Base-by-base conservation (phyloP, 2,888 invertebrate genomes). In the Platycnemis pennipes region DNA sequence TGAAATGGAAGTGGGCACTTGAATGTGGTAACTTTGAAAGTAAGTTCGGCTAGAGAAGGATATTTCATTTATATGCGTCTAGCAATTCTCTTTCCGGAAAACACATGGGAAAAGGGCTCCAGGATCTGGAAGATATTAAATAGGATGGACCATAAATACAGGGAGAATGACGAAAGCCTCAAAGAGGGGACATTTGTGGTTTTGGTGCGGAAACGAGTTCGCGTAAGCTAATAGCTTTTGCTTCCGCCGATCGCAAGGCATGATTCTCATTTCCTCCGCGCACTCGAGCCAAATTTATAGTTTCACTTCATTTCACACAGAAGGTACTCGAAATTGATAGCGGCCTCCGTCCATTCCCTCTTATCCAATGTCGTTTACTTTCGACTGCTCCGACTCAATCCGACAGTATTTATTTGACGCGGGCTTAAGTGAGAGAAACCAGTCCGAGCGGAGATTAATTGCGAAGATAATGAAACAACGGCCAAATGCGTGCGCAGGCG, bases 361-460 rank as follows among this genome's bases (percentile, higher is more conserved):
- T 77, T n/a, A 77, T 77, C 77, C 31, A n/a, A 37, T 11, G 37
- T 13, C 8, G 77, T 37, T 77, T 37, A 77, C 77, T 77, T 77
- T 77, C 77, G 77, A 77, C 37, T 77, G 22, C 77, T 77, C 77
- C 77, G 77, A 77, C 77, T 77, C 37, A 37, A 37, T 37, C 77
- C 77, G 16, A 16, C 31, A 16, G 37, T 77, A 77, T 77, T 77
- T 77, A 77, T 77, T 77, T 16, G 77, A 77, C 37, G 16, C 77
- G 7, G 11, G 77, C 37, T 11, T 37, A 77, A 77, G 77, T 77
- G 77, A 77, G 77, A 77, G 31, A 77, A 77, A 37, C 77, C 77
- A 77, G 77, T 77, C 77, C 31, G 13, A 37, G 77, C 63, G 53
- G 91, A 91, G 91, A 91, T 91, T 91, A 91, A 69, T 91, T 91